A percentile compares a stretch with the other conserved stretches of the same genome.
Conservation (phyloP, 1,140 invertebrate species). For the Penaeus japonicus region DNA sequence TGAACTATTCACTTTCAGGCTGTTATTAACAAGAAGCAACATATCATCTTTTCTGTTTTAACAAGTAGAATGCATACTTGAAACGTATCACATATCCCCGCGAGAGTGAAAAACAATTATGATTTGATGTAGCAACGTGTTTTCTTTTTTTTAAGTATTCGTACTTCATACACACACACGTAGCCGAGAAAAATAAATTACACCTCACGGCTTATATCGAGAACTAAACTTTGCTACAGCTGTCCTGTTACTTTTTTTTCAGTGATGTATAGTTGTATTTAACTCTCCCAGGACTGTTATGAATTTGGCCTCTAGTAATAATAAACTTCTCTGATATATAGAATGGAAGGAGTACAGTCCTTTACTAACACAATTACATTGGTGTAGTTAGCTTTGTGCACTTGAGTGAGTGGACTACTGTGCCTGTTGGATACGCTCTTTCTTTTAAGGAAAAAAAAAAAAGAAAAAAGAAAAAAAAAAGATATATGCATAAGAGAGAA, state of each 20-base stretch:
- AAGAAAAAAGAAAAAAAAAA: background rate
- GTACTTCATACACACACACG: background rate
- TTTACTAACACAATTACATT: conserved; percentile 18
- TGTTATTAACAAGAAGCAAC: conserved; percentile 51
- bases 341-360: conserved; percentile 13
- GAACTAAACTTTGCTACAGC: background rate
- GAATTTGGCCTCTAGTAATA: conserved; percentile 20
- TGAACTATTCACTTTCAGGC: conserved; percentile 33
- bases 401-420: conserved; percentile 2
- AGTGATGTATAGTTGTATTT: background rate
- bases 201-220: background rate
- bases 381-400: conserved; percentile 12
- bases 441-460: background rate
- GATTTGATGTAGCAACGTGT: background rate
- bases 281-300: background rate
- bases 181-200: background rate
- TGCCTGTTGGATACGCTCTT: background rate
- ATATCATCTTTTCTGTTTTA: conserved; percentile 45
- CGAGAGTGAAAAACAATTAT: conserved; percentile 8
- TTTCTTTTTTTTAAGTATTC: background rate
- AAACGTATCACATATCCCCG: background rate
- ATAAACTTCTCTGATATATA: background rate
- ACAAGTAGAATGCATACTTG: conserved; percentile 43
- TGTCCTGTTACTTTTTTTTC: background rate
- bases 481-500: background rate